Percentiles rank a stretch among this genome's conserved stretches.
Evolutionary conservation across 2,113 vertebrate genomes (phyloP).

Genomic region (Notothenia rossii): DNA sequence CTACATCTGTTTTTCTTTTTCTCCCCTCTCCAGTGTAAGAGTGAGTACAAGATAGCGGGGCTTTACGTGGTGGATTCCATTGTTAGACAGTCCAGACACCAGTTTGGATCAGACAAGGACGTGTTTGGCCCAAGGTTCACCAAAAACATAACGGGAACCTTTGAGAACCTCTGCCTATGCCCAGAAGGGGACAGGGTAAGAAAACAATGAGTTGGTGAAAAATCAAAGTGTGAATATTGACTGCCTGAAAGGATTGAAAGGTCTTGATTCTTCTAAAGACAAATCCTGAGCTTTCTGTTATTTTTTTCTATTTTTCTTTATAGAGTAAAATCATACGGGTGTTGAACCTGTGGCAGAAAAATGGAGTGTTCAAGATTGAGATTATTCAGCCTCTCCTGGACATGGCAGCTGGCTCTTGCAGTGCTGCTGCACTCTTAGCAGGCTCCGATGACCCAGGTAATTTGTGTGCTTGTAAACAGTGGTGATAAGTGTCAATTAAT

Average conservation of each 20-base stretch:
- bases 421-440: slow-evolving; percentile 73
- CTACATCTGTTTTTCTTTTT: background rate
- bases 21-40: slow-evolving; percentile 89
- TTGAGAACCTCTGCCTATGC: slow-evolving; percentile 98
- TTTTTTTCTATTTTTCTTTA: slow-evolving; percentile 9
- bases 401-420: slow-evolving; percentile 91
- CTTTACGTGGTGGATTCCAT: slow-evolving; percentile 99
- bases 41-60: slow-evolving; percentile 97
- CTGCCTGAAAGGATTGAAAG: too few species aligned
- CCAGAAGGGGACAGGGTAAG: slow-evolving; percentile 96
- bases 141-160: slow-evolving; percentile 97
- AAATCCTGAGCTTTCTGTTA: background rate
- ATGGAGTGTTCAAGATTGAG: slow-evolving; percentile 98
- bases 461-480: background rate
- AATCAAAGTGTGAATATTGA: background rate
- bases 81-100: slow-evolving; percentile 97
- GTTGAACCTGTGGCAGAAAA: slow-evolving; percentile 99
- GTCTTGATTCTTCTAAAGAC: background rate
- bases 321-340: slow-evolving; percentile 99
- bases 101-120: slow-evolving; percentile 97
- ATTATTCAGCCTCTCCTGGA: slow-evolving; percentile 97
- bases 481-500: background rate
- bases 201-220: background rate
- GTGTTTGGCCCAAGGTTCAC: slow-evolving; percentile 98
- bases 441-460: slow-evolving; percentile 83